A percentile compares a stretch with the other conserved stretches of the same genome.
phyloP scores from a whole-genome alignment of 1,140 invertebrate species.

The Lepidurus couesii region DNA sequence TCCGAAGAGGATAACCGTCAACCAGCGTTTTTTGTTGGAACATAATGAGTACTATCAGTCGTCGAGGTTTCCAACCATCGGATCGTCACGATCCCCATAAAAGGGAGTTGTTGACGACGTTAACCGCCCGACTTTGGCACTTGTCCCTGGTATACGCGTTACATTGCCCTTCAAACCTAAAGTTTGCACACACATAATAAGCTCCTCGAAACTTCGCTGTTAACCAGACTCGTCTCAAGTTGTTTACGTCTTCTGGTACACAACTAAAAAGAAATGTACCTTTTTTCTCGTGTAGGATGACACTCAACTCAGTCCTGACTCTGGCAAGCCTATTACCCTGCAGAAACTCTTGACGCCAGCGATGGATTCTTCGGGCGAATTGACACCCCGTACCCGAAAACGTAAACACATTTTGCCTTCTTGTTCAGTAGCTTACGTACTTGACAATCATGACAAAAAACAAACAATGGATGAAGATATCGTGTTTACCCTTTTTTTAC shows the following conservation, averaged over 20 bases:
- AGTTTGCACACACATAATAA: not conserved
- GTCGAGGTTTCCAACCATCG: constrained; percentile 72
- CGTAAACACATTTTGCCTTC: constrained; percentile 12
- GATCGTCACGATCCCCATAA: constrained; percentile 73
- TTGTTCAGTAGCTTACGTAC: not conserved
- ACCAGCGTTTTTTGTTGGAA: not conserved
- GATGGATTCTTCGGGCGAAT: constrained; percentile 59
- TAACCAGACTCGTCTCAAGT: not conserved
- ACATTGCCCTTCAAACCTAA: not conserved
- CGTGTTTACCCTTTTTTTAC: not conserved
- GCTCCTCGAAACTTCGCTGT: not conserved
- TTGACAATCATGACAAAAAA: too few relatives aligned
- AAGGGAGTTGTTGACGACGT: constrained; percentile 66
- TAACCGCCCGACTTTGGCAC: constrained; percentile 71
- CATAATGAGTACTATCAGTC: constrained; percentile 45
- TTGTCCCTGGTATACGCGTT: constrained; percentile 58
- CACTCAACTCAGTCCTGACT: constrained; percentile 32
- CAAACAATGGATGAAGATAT: too few relatives aligned
- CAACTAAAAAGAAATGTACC: not conserved
- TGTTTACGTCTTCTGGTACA: constrained; percentile 22
- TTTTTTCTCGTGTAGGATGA: constrained; percentile 35
- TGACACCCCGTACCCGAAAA: constrained; percentile 51
- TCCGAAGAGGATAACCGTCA: not conserved
- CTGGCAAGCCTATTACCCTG: constrained; percentile 58
- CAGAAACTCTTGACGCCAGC: constrained; percentile 80